A percentile compares a stretch with the other conserved stretches of the same genome.
These are phyloP conservation scores for Rambutsinella grinnellia DNA, from an alignment of 2,888 invertebrate species.

Conservation along the genomic window DNA sequence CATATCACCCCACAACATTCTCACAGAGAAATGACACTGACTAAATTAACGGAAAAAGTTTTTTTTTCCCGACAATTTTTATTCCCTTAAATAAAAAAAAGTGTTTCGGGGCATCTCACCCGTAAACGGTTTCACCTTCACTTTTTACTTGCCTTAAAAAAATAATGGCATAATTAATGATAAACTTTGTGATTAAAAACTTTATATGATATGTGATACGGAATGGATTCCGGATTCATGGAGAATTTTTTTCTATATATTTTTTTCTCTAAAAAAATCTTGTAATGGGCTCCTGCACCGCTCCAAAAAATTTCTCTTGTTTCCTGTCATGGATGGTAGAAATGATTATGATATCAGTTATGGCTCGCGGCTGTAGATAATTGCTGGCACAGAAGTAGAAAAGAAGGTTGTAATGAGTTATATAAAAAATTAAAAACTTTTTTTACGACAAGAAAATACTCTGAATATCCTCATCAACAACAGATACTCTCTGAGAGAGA, in stretches of 20 bases:
- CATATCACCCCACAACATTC: too few relatives aligned
- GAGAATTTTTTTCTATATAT: not conserved
- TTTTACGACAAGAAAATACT: not conserved
- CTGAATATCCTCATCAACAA: not conserved
- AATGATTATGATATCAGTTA: slow-evolving; percentile 53
- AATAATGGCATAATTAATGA: not conserved
- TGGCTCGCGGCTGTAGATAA: slow-evolving; percentile 52
- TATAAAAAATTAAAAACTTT: not conserved
- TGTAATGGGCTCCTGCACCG: not conserved
- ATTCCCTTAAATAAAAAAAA: too few relatives aligned
- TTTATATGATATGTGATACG: not conserved
- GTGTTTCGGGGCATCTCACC: not conserved
- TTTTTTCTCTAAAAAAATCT: not conserved
- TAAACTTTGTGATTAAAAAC: not conserved
- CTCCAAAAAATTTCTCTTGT: slow-evolving; percentile 18
- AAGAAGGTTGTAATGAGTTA: not conserved
- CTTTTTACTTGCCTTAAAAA: not conserved
- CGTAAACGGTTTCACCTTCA: not conserved
- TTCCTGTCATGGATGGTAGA: slow-evolving; percentile 35
- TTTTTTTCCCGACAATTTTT: not conserved
- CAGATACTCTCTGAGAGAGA: not conserved
- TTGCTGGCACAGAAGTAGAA: slow-evolving; percentile 14
- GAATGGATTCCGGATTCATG: not conserved
- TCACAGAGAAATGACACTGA: not conserved
- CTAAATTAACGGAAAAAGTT: not conserved